Conservation (phyloP, 2,797 vertebrate genomes). For the Cynodonichthys magdalenae region DNA sequence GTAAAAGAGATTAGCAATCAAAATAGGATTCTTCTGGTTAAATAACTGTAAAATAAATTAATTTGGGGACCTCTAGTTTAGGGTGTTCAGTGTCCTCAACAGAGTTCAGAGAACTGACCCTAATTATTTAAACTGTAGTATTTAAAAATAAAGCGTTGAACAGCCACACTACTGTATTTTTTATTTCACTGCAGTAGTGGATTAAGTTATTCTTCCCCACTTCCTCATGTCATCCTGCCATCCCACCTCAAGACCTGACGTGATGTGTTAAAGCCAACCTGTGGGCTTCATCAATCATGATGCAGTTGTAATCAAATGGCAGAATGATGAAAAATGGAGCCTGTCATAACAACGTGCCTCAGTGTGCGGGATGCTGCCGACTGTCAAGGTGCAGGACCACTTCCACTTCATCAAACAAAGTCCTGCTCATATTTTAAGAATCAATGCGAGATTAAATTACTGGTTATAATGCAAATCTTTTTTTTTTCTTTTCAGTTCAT, state of each 20-base stretch:
- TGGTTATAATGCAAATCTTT: constrained; percentile 58
- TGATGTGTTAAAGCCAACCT: constrained; percentile 57
- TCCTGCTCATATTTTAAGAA: constrained; percentile 35
- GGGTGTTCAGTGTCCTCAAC: too few relatives aligned
- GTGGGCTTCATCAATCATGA: constrained; percentile 79
- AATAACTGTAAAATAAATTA: too few relatives aligned
- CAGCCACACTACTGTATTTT: not conserved
- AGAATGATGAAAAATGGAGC: constrained; percentile 82
- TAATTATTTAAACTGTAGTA: not conserved
- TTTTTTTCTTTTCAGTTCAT: not conserved
- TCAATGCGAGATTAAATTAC: constrained; percentile 57
- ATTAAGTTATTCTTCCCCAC: constrained; percentile 15
- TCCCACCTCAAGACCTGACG: constrained; percentile 25
- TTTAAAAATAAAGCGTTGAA: constrained; percentile 2
- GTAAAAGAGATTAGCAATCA: too few relatives aligned
- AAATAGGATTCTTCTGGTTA: too few relatives aligned
- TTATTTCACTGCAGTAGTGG: not conserved
- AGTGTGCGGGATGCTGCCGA: constrained; percentile 58
- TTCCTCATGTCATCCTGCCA: constrained; percentile 51
- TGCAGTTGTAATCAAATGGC: constrained; percentile 73
- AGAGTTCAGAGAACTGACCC: not conserved
- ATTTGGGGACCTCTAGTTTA: too few relatives aligned
- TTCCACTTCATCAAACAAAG: constrained; percentile 64
- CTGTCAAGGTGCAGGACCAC: constrained; percentile 50
- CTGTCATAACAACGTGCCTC: constrained; percentile 70